phyloP scores from a whole-genome alignment of 1,140 invertebrate species.

The Brachionus plicatilis region DNA sequence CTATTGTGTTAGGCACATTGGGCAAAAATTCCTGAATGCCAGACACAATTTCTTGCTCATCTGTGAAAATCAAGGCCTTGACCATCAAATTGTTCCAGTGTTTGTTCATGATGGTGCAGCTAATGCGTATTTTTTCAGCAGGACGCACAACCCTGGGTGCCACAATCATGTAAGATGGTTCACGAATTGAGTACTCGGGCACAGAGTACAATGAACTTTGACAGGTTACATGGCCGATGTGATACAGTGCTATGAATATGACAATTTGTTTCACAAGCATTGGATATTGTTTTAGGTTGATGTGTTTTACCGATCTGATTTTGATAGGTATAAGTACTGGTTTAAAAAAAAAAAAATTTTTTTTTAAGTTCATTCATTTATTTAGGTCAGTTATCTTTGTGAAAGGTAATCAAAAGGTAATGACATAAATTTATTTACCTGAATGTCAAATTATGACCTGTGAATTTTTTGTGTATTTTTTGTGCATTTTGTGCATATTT shows the following conservation, averaged over 20 bases:
- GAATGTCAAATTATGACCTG: not conserved
- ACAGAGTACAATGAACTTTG: not conserved
- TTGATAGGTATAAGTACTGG: not conserved
- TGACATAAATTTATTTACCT: not conserved
- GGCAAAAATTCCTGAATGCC: not conserved
- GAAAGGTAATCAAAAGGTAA: conserved; percentile 19
- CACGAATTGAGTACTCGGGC: not conserved
- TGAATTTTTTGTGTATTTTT: no score
- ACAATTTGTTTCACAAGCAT: not conserved
- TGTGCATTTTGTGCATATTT: not conserved
- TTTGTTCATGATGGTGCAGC: conserved; percentile 14
- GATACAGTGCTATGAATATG: not conserved
- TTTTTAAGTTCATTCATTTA: conserved; percentile 2
- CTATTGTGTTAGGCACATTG: conserved; percentile 2
- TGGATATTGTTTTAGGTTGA: not conserved
- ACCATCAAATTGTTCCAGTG: conserved; percentile 27
- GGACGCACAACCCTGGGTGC: conserved; percentile 29
- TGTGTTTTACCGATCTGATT: not conserved
- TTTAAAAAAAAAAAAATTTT: not conserved
- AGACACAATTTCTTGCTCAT: conserved; percentile 29
- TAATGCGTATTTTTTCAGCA: conserved; percentile 11
- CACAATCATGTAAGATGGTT: conserved; percentile 27
- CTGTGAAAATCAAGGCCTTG: conserved; percentile 21
- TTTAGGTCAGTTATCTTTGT: conserved; percentile 11
- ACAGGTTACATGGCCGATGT: not conserved